Evolutionary conservation across 1,140 invertebrate genomes (phyloP).

Genomic region (Cyclina sinensis): DNA sequence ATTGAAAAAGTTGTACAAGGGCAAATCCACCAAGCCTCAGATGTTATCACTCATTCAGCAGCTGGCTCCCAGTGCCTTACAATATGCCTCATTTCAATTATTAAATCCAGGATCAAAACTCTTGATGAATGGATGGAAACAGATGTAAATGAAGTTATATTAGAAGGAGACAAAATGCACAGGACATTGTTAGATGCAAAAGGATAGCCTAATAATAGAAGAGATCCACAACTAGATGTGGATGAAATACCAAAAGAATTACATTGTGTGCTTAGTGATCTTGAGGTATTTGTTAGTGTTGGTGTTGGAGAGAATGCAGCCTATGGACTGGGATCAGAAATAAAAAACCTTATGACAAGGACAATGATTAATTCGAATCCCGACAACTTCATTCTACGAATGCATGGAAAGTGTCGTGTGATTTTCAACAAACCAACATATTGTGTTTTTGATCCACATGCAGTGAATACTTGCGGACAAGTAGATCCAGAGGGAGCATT

Average conservation of each 20-base stretch:
- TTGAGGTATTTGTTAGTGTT: conserved; percentile 35
- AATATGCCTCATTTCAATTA: no score
- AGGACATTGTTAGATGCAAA: conserved; percentile 35
- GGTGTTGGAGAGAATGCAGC: conserved; percentile 44
- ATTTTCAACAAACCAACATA: no score
- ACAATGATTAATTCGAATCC: conserved; percentile 52
- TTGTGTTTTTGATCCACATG: no score
- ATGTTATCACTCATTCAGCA: no score
- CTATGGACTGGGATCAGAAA: conserved; percentile 49
- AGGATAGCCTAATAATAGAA: conserved; percentile 32
- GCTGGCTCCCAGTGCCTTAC: no score
- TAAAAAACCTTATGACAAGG: conserved; percentile 52
- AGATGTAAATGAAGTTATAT: no score
- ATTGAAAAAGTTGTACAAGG: no score
- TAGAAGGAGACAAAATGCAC: conserved; percentile 29
- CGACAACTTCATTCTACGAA: conserved; percentile 39
- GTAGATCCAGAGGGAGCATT: no score
- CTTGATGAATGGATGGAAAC: no score
- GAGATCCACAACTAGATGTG: conserved; percentile 35
- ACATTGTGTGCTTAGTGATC: conserved; percentile 30
- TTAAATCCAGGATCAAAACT: no score
- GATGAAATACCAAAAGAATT: conserved; percentile 36
- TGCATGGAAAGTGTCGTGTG: conserved; percentile 31
- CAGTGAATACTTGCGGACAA: no score
- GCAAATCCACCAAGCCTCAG: no score